Percentiles rank a stretch among this genome's conserved stretches.
phyloP scores from a whole-genome alignment of 2,888 invertebrate genomes.

The Homarus gammarus region DNA sequence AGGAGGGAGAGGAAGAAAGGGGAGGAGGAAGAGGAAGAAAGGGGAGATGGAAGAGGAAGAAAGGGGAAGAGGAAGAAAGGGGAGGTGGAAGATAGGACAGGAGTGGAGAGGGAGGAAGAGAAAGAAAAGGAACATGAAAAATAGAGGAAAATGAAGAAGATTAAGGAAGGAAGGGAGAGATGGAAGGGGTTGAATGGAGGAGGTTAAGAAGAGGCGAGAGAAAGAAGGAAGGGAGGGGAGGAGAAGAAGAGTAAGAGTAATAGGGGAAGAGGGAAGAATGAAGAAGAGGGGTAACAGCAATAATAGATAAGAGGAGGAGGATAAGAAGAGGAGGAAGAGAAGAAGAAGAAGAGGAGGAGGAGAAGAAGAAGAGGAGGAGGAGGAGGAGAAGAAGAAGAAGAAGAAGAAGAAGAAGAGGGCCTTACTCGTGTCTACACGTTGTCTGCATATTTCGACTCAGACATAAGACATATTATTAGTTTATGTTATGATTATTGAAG shows the following conservation, averaged over 20 bases:
- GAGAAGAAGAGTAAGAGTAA: neutral
- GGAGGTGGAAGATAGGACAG: neutral
- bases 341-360: neutral
- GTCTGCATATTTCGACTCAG: too few relatives aligned
- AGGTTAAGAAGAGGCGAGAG: too few relatives aligned
- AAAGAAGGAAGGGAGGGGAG: neutral
- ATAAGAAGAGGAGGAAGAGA: neutral
- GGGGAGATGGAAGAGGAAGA: neutral
- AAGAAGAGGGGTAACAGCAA: neutral
- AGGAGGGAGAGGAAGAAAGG: neutral
- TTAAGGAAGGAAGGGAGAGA: neutral
- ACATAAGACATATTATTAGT: too few relatives aligned
- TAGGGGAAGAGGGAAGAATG: neutral
- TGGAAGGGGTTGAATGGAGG: neutral
- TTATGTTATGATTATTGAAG: too few relatives aligned
- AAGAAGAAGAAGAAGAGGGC: too few relatives aligned
- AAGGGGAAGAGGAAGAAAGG: neutral
- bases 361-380: neutral
- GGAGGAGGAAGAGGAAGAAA: conserved; percentile 8
- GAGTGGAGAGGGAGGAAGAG: neutral
- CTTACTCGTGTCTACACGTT: too few relatives aligned
- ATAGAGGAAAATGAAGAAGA: neutral
- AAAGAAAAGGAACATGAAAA: neutral
- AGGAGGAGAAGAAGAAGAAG: neutral
- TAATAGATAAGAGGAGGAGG: neutral